Evolutionary conservation across 2,888 invertebrate genomes (phyloP).

Genomic region (Phoronis australis): DNA sequence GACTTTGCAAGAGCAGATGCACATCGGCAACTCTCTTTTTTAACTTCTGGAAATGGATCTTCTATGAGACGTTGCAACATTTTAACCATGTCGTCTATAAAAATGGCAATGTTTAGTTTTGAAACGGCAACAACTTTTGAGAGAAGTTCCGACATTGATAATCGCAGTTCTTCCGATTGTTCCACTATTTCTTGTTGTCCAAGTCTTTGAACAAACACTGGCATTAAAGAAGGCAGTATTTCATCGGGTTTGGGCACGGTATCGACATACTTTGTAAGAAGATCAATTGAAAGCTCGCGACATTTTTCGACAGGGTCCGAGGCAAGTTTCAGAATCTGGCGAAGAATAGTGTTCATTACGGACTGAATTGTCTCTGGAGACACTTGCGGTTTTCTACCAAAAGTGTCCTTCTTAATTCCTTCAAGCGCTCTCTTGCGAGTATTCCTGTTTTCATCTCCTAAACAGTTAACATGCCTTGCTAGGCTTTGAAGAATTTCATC

Average conservation of each 20-base stretch:
- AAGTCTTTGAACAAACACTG: slow-evolving; percentile 70
- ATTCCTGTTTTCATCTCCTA: slow-evolving; percentile 45
- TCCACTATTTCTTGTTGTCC: slow-evolving; percentile 70
- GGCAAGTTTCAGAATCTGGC: slow-evolving; percentile 39
- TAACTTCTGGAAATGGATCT: slow-evolving; percentile 77
- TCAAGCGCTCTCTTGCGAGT: slow-evolving; percentile 42
- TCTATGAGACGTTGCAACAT: slow-evolving; percentile 68
- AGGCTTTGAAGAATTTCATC: slow-evolving; percentile 40
- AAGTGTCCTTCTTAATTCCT: slow-evolving; percentile 39
- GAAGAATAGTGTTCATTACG: slow-evolving; percentile 36
- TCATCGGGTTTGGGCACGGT: slow-evolving; percentile 51
- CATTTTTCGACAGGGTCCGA: slow-evolving; percentile 51
- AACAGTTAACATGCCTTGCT: slow-evolving; percentile 42
- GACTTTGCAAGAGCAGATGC: slow-evolving; percentile 64
- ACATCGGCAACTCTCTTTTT: slow-evolving; percentile 70
- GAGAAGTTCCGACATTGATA: slow-evolving; percentile 66
- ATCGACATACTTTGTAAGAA: slow-evolving; percentile 29
- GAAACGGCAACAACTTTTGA: slow-evolving; percentile 64
- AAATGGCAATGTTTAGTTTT: slow-evolving; percentile 61
- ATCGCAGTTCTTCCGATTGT: slow-evolving; percentile 75
- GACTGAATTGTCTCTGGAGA: slow-evolving; percentile 22
- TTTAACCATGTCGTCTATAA: slow-evolving; percentile 69
- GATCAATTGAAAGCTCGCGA: slow-evolving; percentile 36
- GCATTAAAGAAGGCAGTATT: slow-evolving; percentile 70
- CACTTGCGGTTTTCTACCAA: slow-evolving; percentile 25